Evolutionary conservation across 2,888 invertebrate genomes (phyloP).

Genomic region (Rotaria socialis): DNA sequence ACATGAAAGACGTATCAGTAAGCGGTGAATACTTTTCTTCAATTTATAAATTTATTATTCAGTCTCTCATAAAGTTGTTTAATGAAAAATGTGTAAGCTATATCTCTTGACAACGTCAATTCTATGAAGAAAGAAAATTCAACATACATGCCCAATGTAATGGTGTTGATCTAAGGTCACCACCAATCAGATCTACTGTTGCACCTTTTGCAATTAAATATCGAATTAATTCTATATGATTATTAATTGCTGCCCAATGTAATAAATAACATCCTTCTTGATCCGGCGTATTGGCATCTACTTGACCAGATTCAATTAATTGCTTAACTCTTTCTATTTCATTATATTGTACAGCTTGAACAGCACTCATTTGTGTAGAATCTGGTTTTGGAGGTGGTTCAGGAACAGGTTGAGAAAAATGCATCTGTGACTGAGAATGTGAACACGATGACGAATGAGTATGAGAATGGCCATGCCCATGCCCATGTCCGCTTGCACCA

Average conservation of each 20-base stretch:
- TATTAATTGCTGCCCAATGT: slow-evolving; percentile 36
- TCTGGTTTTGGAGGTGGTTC: background rate
- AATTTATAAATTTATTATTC: too few relatives aligned
- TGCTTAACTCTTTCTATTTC: slow-evolving; percentile 61
- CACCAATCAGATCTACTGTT: background rate
- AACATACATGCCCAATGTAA: slow-evolving; percentile 32
- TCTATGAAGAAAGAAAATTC: too few relatives aligned
- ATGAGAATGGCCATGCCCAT: slow-evolving; percentile 4
- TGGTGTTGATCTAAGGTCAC: slow-evolving; percentile 15
- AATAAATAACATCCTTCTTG: slow-evolving; percentile 66
- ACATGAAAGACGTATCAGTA: too few relatives aligned
- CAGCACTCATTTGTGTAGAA: background rate
- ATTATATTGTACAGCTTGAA: slow-evolving; percentile 78
- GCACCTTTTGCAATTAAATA: slow-evolving; percentile 32
- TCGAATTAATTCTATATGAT: background rate
- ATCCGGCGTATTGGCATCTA: slow-evolving; percentile 86
- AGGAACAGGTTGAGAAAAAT: background rate
- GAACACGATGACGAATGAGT: background rate
- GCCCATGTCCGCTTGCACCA: background rate
- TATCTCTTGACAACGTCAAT: too few relatives aligned
- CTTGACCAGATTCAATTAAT: slow-evolving; percentile 70
- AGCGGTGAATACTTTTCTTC: too few relatives aligned
- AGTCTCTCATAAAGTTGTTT: too few relatives aligned
- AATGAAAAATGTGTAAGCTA: too few relatives aligned
- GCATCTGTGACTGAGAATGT: background rate